Percentiles rank a stretch among this genome's conserved stretches.
Evolutionary conservation across 2,113 vertebrate species (phyloP).

Genomic region (Hassar affinis): DNA sequence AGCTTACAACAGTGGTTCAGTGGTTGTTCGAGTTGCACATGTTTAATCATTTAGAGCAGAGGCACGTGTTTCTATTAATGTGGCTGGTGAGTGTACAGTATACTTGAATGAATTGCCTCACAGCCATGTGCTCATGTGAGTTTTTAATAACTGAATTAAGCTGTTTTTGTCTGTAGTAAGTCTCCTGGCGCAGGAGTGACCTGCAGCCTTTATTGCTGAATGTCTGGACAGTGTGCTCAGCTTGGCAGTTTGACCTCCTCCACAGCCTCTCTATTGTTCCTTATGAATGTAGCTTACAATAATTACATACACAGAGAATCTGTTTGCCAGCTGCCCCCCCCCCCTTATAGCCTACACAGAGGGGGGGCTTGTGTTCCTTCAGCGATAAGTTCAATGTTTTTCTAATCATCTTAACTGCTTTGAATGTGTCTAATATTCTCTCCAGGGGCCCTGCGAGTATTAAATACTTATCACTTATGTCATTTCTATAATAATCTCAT

Average conservation of each 20-base stretch:
- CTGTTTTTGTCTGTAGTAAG: not conserved
- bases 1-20: not conserved
- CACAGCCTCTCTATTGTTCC: slow-evolving; percentile 69
- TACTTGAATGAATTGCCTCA: not conserved
- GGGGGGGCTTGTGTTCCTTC: slow-evolving; percentile 59
- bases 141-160: slow-evolving; percentile 8
- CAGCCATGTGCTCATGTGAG: not conserved
- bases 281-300: slow-evolving; percentile 54
- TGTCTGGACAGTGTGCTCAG: slow-evolving; percentile 66
- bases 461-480: not conserved
- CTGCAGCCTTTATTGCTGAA: slow-evolving; percentile 59
- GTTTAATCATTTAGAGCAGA: not conserved
- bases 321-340: slow-evolving; percentile 57
- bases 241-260: slow-evolving; percentile 50
- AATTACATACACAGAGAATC: slow-evolving; percentile 76
- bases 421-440: slow-evolving; percentile 52
- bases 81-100: not conserved
- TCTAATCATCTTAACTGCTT: slow-evolving; percentile 62
- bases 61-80: not conserved
- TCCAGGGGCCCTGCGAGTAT: slow-evolving; percentile 55
- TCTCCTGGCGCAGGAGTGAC: slow-evolving; percentile 31
- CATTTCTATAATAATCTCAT: not conserved
- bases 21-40: too few species aligned
- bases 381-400: slow-evolving; percentile 64
- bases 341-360: slow-evolving; percentile 58